Evolutionary conservation across 2,797 vertebrate species (phyloP).

Genomic region (Lagorchestes hirsutus): DNA sequence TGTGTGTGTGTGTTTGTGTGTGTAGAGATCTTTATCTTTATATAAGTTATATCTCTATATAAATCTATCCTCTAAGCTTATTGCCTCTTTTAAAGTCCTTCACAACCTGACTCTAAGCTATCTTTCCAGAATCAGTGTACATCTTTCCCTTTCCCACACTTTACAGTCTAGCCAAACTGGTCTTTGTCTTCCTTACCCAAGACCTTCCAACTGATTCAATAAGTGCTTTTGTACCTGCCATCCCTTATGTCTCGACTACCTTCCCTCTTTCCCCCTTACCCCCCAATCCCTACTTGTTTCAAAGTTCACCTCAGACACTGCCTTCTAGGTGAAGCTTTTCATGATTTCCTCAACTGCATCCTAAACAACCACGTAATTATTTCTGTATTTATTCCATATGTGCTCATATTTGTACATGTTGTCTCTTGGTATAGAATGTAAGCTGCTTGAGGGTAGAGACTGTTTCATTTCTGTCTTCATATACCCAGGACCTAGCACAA

Average conservation of each 20-base stretch:
- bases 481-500: background rate
- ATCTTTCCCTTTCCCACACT: background rate
- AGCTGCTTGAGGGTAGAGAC: background rate
- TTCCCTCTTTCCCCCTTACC: background rate
- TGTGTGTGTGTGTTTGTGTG: too few species aligned
- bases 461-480: background rate
- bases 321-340: background rate
- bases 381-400: background rate
- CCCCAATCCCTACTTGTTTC: background rate
- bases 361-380: background rate
- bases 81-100: background rate
- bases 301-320: background rate
- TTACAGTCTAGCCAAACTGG: background rate
- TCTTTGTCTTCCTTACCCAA: background rate
- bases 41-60: background rate
- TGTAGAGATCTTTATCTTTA: too few species aligned
- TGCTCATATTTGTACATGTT: background rate
- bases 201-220: background rate
- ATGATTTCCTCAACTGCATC: background rate
- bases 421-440: background rate
- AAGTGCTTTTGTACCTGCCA: background rate
- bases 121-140: too few species aligned
- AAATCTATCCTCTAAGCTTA: background rate
- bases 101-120: background rate
- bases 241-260: background rate